Percentiles rank a stretch among this genome's conserved stretches.
Evolutionary conservation across 2,113 vertebrate genomes (phyloP).

Genomic region (Nycticebus coucang): DNA sequence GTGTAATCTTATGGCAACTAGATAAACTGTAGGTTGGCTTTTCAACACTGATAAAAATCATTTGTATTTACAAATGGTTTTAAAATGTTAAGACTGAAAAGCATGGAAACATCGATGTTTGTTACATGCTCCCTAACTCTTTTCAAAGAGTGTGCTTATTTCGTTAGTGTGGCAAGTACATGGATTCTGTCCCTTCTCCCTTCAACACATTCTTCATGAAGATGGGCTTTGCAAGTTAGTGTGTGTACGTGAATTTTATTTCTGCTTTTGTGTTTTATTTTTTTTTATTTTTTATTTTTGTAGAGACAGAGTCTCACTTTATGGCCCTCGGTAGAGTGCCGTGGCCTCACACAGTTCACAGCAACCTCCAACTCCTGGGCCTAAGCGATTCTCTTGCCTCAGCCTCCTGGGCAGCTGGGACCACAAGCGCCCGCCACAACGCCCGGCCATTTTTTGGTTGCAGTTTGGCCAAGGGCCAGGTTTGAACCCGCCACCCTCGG

Average conservation of each 20-base stretch:
- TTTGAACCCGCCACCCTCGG: too few relatives aligned
- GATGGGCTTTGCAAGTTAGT: neutral
- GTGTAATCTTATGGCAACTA: neutral
- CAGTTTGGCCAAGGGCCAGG: too few relatives aligned
- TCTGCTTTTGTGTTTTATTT: neutral
- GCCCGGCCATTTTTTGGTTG: too few relatives aligned
- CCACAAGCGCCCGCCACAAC: too few relatives aligned
- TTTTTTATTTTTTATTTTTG: too few relatives aligned
- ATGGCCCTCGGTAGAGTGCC: too few relatives aligned
- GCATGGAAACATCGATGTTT: neutral
- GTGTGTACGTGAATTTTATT: neutral
- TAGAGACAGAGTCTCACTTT: too few relatives aligned
- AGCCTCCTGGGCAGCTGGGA: too few relatives aligned
- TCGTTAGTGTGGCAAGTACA: neutral
- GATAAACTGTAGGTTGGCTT: neutral
- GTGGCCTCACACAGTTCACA: too few relatives aligned
- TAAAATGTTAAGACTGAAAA: neutral
- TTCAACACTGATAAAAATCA: neutral
- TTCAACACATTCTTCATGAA: neutral
- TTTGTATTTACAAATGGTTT: neutral
- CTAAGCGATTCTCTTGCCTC: too few relatives aligned
- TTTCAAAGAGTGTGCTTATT: neutral
- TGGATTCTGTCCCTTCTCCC: neutral
- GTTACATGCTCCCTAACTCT: too few relatives aligned
- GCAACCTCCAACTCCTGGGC: too few relatives aligned